Percentiles rank a stretch among this genome's conserved stretches.
Evolutionary conservation across 2,888 invertebrate species (phyloP).

Genomic region (Yponomeuta sedellus): DNA sequence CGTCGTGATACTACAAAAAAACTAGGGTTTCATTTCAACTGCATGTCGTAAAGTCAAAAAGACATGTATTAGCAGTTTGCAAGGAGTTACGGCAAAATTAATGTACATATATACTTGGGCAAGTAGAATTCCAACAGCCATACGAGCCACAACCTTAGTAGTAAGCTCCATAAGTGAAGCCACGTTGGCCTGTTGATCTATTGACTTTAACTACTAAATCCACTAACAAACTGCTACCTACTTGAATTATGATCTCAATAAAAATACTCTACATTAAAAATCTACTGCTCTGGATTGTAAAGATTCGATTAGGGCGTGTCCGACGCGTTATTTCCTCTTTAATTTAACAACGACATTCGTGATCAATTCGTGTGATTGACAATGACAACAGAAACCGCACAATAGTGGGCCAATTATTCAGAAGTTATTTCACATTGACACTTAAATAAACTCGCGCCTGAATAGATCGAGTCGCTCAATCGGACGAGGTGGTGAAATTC

Average conservation of each 20-base stretch:
- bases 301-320: background rate
- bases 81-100: no score
- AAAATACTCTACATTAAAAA: background rate
- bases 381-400: background rate
- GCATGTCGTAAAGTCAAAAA: no score
- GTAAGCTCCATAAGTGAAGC: background rate
- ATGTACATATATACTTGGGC: background rate
- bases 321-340: background rate
- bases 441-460: background rate
- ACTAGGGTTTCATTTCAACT: no score
- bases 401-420: background rate
- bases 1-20: no score
- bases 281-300: background rate
- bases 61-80: no score
- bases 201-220: background rate
- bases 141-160: background rate
- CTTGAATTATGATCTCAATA: background rate
- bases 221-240: background rate
- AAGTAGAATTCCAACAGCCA: background rate
- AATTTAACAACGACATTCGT: background rate
- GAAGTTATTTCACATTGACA: background rate
- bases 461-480: constrained; percentile 10
- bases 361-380: background rate
- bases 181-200: background rate
- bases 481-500: constrained; percentile 16